phyloP scores from a whole-genome alignment of 2,113 vertebrate species.

The Pungitius pungitius region DNA sequence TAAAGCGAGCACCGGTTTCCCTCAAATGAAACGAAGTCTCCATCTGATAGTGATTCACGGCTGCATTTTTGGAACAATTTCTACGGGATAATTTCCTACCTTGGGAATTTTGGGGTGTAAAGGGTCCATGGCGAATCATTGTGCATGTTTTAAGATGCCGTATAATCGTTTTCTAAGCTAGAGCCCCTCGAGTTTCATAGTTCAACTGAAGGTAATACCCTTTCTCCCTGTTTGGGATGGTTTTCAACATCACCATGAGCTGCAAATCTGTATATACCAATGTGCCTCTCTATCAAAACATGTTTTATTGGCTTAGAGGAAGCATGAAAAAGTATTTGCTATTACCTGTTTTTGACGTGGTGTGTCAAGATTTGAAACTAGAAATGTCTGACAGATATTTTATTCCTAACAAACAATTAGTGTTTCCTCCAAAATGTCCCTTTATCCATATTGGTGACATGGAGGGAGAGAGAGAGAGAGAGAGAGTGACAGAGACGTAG shows the following conservation, averaged over 20 bases:
- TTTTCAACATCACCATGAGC: slow-evolving; percentile 58
- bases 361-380: slow-evolving; percentile 50
- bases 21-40: slow-evolving; percentile 53
- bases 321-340: slow-evolving; percentile 63
- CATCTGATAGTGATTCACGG: slow-evolving; percentile 69
- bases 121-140: slow-evolving; percentile 63
- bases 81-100: slow-evolving; percentile 66
- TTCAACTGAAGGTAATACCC: slow-evolving; percentile 59
- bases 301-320: slow-evolving; percentile 51
- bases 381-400: slow-evolving; percentile 45
- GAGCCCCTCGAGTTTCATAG: slow-evolving; percentile 50
- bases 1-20: slow-evolving; percentile 45
- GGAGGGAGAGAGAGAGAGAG: slow-evolving; percentile 13
- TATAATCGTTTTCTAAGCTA: slow-evolving; percentile 60
- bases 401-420: slow-evolving; percentile 60
- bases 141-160: slow-evolving; percentile 57
- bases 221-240: slow-evolving; percentile 39
- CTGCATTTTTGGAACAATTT: slow-evolving; percentile 59
- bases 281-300: slow-evolving; percentile 69
- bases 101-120: slow-evolving; percentile 63
- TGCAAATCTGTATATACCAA: slow-evolving; percentile 58
- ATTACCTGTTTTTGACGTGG: slow-evolving; percentile 28
- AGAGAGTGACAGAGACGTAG: slow-evolving; percentile 14
- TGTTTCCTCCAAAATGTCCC: neutral
- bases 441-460: slow-evolving; percentile 12